phyloP scores from a whole-genome alignment of 2,888 invertebrate genomes.

The Drosophila mayaguana region DNA sequence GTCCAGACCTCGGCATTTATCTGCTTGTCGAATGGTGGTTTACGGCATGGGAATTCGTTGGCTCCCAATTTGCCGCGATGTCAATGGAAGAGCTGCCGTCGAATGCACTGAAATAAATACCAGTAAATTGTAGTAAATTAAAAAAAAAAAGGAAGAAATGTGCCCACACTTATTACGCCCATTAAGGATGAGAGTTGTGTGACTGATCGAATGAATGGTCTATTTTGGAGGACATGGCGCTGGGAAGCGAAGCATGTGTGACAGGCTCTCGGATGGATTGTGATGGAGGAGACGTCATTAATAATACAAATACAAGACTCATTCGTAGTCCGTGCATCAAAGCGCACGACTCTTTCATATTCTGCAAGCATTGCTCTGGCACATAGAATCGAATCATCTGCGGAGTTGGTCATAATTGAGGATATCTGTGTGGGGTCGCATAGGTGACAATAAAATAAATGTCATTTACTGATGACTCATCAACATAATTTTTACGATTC shows the following conservation, averaged over 20 bases:
- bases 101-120: constrained; percentile 16
- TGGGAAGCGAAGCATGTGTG: constrained; percentile 29
- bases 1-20: constrained; percentile 35
- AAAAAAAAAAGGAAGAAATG: not conserved
- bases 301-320: constrained; percentile 76
- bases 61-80: constrained; percentile 16
- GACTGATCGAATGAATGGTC: constrained; percentile 40
- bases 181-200: not conserved
- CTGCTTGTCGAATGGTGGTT: constrained; percentile 45
- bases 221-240: constrained; percentile 14
- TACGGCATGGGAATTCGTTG: constrained; percentile 25
- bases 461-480: constrained; percentile 81
- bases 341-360: constrained; percentile 46
- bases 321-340: constrained; percentile 71
- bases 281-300: constrained; percentile 53
- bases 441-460: constrained; percentile 79
- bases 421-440: constrained; percentile 33
- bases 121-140: constrained; percentile 25
- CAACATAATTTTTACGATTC: constrained; percentile 81
- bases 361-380: constrained; percentile 44
- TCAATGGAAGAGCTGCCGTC: constrained; percentile 26
- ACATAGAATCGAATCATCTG: constrained; percentile 53
- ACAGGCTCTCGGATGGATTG: constrained; percentile 10
- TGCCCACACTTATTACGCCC: constrained; percentile 10
- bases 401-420: constrained; percentile 60